Conservation (phyloP, 2,888 invertebrate species). For the Leuctra nigra region DNA sequence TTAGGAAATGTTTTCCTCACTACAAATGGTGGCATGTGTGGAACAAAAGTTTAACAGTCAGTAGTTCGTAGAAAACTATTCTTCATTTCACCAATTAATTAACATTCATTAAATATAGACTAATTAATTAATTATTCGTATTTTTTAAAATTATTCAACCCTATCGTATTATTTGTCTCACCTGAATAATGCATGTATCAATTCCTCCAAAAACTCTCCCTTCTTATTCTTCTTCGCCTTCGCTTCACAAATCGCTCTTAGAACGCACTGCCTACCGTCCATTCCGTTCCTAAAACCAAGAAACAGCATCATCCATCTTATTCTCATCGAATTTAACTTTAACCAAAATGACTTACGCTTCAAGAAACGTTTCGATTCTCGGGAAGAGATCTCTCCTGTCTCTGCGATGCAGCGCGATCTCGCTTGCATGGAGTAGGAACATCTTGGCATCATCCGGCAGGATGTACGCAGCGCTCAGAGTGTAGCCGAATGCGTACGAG, state of each 20-base stretch:
- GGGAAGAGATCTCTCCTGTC: slow-evolving; percentile 54
- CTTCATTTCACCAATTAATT: too few species aligned
- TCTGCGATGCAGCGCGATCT: slow-evolving; percentile 50
- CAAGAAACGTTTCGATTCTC: slow-evolving; percentile 54
- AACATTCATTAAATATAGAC: too few species aligned
- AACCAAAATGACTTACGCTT: slow-evolving; percentile 46
- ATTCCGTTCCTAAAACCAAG: slow-evolving; percentile 62
- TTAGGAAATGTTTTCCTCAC: too few species aligned
- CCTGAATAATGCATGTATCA: slow-evolving; percentile 62
- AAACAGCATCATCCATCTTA: neutral
- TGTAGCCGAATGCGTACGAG: slow-evolving; percentile 60
- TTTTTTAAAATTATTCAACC: too few species aligned
- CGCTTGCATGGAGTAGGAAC: neutral
- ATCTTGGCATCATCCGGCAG: slow-evolving; percentile 59
- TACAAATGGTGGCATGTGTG: too few species aligned
- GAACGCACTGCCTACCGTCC: slow-evolving; percentile 61
- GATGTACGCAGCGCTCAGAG: slow-evolving; percentile 71
- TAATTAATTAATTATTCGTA: too few species aligned
- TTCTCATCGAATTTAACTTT: neutral
- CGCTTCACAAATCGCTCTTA: slow-evolving; percentile 67
- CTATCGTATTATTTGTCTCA: too few species aligned
- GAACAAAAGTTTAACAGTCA: too few species aligned
- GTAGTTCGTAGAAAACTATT: too few species aligned
- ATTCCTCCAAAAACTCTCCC: slow-evolving; percentile 60
- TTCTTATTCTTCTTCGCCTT: slow-evolving; percentile 54